Evolutionary conservation across 2,888 invertebrate species (phyloP), one percentile per base, ranked within the genome.

Genomic region (Synanthedon formicaeformis): DNA sequence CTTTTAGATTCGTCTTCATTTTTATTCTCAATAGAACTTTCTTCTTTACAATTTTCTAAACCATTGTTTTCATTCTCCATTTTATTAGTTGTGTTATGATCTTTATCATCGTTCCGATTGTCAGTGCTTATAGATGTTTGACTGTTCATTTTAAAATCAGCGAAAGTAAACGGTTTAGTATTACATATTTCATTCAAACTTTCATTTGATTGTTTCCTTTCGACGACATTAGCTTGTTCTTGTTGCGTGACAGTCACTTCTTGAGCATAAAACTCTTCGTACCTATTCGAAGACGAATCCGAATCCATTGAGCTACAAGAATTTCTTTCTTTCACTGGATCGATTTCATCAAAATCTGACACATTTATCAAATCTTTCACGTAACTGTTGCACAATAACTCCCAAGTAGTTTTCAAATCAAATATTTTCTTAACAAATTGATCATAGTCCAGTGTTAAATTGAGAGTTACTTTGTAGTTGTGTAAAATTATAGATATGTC

Each of bases 401-500:
- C 90, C 91, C 91, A 91, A 4, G 91, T 90, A 27, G 84, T 80
- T 67, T 90, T 91, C 53, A 91, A 75, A 61, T 91, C 90, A 61
- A 90, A 90, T 62, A 90, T 83, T 69, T 90, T 90, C 4, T 87
- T 82, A 1, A 91, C 82, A 66, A 90, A 90, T 60, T 86, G 85
- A 64, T 91, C 90, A 62, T 87, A 87, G 75, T 90, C 83, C 2
- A 86, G 61, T 0, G 81, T 89, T 55, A 82, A 80, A 59, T 90
- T 90, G 5, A 90, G 67, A 0, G 90, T 75, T 0, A 88, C 84
- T 52, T 89, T 90, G 18, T 90, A 90, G 56, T 73, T 82, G 52
- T 91, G 91, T 34, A 92, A 67, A 56, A 92, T 90, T 54, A 91
- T 90, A 51, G 91, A 89, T 54, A 93, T 76, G 59, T 91, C 90